phyloP scores from a whole-genome alignment of 2,888 invertebrate genomes.

The Lysandra coridon region DNA sequence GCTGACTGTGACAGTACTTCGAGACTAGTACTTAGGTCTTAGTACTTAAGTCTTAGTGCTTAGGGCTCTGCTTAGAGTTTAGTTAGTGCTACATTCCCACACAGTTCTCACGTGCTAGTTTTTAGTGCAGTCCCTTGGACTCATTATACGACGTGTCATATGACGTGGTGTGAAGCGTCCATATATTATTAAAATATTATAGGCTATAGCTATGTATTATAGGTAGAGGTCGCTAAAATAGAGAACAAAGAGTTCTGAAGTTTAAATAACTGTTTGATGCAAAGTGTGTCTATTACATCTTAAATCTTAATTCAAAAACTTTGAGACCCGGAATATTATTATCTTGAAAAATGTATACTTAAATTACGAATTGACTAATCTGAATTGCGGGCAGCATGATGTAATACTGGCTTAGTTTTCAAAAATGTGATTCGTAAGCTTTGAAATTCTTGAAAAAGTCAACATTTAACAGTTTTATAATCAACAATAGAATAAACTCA shows the following conservation, averaged over 20 bases:
- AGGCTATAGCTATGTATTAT: too few relatives aligned
- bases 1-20: constrained; percentile 29
- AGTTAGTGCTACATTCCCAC: neutral
- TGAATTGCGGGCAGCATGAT: too few relatives aligned
- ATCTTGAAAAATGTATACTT: too few relatives aligned
- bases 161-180: too few relatives aligned
- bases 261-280: neutral
- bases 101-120: neutral
- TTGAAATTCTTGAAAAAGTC: too few relatives aligned
- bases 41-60: neutral
- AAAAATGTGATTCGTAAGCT: too few relatives aligned
- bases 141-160: neutral
- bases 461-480: neutral
- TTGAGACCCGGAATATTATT: too few relatives aligned
- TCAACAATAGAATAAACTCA: neutral
- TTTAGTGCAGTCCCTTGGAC: neutral
- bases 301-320: too few relatives aligned
- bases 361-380: too few relatives aligned
- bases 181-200: too few relatives aligned
- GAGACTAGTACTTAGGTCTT: neutral
- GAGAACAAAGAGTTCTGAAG: neutral
- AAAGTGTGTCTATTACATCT: too few relatives aligned
- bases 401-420: too few relatives aligned
- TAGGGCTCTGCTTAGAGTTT: neutral
- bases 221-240: neutral